phyloP scores from a whole-genome alignment of 2,888 invertebrate species.

The Terebella lapidaria region DNA sequence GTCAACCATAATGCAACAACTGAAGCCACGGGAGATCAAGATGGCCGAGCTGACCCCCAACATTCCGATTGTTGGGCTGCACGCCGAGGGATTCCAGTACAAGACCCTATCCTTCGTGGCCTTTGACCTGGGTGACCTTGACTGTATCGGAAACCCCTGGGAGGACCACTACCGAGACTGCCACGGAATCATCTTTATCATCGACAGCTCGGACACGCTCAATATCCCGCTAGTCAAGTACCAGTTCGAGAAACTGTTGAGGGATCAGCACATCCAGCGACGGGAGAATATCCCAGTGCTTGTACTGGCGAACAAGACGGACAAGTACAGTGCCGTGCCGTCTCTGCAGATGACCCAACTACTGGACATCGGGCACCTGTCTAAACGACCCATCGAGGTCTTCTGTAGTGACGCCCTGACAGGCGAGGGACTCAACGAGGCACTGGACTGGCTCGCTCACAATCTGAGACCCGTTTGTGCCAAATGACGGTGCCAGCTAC shows the following conservation, averaged over 20 bases:
- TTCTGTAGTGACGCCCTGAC: constrained; percentile 80
- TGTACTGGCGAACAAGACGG: constrained; percentile 91
- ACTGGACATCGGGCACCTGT: constrained; percentile 66
- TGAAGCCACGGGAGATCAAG: constrained; percentile 70
- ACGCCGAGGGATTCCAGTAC: constrained; percentile 80
- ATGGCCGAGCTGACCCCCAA: constrained; percentile 59
- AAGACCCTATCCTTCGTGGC: constrained; percentile 80
- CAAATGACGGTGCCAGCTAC: too few species aligned
- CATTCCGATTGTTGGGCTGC: constrained; percentile 82
- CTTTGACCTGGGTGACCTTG: constrained; percentile 91
- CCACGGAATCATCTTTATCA: constrained; percentile 88
- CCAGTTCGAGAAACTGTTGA: constrained; percentile 79
- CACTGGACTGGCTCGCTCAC: constrained; percentile 75
- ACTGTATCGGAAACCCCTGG: constrained; percentile 86
- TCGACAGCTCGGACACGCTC: constrained; percentile 81
- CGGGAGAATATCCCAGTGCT: constrained; percentile 73
- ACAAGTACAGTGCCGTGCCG: constrained; percentile 75
- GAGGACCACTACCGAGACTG: constrained; percentile 89
- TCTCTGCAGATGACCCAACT: constrained; percentile 60
- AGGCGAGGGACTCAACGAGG: constrained; percentile 81
- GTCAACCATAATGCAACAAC: constrained; percentile 81
- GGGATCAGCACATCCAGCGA: constrained; percentile 68
- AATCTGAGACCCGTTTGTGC: neutral
- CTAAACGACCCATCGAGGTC: constrained; percentile 86
- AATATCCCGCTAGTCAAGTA: constrained; percentile 87